Evolutionary conservation across 2,797 vertebrate genomes (phyloP), one percentile per base, ranked within the genome.

Genomic region (Picus viridis): DNA sequence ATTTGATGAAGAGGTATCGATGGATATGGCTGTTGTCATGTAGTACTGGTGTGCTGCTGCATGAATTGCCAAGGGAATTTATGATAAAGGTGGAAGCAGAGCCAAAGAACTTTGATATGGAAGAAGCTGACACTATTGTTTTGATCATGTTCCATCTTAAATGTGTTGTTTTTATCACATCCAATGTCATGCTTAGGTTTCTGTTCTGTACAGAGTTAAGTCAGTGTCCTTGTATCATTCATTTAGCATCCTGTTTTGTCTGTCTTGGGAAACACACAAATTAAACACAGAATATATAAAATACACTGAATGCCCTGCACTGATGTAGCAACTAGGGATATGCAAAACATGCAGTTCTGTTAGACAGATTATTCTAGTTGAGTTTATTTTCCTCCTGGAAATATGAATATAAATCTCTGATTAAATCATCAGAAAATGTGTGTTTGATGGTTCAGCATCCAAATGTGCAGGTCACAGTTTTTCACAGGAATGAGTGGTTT

Each of bases 1-100:
- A 72, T 91, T 93, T 71, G 89, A 91, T 93, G 80, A 86, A 67
- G 57, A 94, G 20, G 89, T 80, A 77, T 80, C 58, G 70, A 62
- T 76, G 47, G 58, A 59, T 93, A 93, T 87, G 65, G 76, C 59
- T 74, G 53, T 87, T 92, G 73, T 80, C 56, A 47, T 54, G 72
- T 75, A 72, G 45, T 92, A 92, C 80, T 91, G 73, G 77, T 90
- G 63, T 94, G 39, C 71, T 92, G 53, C 34, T 76, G 24, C 73
- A 57, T 88, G 77, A 83, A 86, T 67, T 71, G 51, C 14, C 86
- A 80, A 39, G 39, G 69, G 63, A 71, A 74, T 54, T 67, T 90
- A 61, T 86, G 32, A 73, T 22, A 70, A 88, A 83, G 45, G 80
- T 61, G 49, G 73, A 92, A 93, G 27, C 27, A 93, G 30, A 92